Conservation (phyloP, 2,797 vertebrate species). For the Leuciscus waleckii region DNA sequence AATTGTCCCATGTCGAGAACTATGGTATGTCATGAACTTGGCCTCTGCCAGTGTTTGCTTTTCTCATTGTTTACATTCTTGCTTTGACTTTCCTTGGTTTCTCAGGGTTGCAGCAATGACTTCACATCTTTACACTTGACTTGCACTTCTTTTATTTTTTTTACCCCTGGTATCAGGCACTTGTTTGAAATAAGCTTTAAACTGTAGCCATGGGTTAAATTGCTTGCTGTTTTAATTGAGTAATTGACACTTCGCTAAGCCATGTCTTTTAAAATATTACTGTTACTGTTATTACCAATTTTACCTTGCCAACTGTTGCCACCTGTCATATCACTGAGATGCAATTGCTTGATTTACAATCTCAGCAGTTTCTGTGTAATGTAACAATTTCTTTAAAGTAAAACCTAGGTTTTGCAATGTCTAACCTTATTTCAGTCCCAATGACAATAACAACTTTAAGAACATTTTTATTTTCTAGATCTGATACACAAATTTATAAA, state of each 20-base stretch:
- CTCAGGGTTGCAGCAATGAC: conserved; percentile 44
- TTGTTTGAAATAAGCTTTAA: neutral
- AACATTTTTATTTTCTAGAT: neutral
- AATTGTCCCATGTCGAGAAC: conserved; percentile 9
- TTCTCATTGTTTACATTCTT: conserved; percentile 59
- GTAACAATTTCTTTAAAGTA: neutral
- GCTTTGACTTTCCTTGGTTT: conserved; percentile 49
- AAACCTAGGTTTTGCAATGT: neutral
- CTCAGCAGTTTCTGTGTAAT: neutral
- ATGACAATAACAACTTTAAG: neutral
- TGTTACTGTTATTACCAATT: neutral
- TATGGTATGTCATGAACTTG: conserved; percentile 36
- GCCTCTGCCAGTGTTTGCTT: conserved; percentile 47
- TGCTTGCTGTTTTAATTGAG: neutral
- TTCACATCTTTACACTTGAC: conserved; percentile 25
- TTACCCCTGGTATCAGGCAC: neutral
- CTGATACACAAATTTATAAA: no score
- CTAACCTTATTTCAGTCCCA: neutral
- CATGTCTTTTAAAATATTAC: neutral
- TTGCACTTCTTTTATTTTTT: neutral
- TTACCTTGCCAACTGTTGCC: neutral
- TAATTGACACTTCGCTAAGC: no score
- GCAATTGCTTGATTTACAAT: neutral
- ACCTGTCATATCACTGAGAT: neutral
- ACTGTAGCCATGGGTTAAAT: neutral